These are phyloP conservation scores for Schizaphis graminum DNA, from an alignment of 2,888 invertebrate genomes.

Conservation along the genomic window DNA sequence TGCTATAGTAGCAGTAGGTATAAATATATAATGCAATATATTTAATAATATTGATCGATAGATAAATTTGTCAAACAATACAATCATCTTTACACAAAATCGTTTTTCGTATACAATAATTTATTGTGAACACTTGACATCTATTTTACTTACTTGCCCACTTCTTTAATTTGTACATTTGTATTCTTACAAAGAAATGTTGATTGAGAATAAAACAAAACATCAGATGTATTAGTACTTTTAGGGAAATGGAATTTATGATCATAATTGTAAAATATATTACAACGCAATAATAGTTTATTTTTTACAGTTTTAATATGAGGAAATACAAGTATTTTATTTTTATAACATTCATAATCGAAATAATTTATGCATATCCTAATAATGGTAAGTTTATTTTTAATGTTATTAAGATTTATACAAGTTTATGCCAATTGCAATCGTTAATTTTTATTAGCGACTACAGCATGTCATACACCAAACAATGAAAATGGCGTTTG, in stretches of 20 bases:
- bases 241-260: neutral
- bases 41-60: neutral
- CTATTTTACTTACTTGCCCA: neutral
- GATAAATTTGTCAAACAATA: too few relatives aligned
- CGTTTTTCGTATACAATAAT: neutral
- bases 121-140: neutral
- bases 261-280: neutral
- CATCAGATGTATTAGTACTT: neutral
- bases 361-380: neutral
- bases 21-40: neutral
- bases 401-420: neutral
- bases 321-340: neutral
- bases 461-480: conserved; percentile 73
- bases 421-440: neutral
- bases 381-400: neutral
- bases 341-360: neutral
- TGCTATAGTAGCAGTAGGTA: neutral
- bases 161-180: neutral
- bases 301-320: neutral
- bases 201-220: neutral
- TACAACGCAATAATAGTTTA: neutral
- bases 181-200: neutral
- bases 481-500: conserved; percentile 74
- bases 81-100: neutral
- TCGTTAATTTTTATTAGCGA: neutral